Base-by-base conservation (phyloP, 1,140 invertebrate genomes). In the Eubasilissa regina region DNA sequence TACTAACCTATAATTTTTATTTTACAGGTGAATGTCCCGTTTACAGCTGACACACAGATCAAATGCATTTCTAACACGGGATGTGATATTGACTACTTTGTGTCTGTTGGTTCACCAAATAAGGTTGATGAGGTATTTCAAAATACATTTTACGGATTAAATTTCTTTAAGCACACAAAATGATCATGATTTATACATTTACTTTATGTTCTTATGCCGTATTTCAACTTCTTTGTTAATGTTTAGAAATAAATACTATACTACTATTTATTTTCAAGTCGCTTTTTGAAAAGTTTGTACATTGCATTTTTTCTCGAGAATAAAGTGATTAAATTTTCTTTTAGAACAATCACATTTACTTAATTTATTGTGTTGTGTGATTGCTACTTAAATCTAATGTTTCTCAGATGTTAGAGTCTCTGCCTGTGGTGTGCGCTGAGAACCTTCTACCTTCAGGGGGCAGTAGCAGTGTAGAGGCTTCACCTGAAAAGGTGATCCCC, bases 31-130 rank as follows among this genome's bases (percentile, higher is more conserved):
- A 91, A 90, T 81, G 93, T 94, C 81, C 89, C 90, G 45, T 92
- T 93, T 82, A 89, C 90, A 53, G 87, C 90, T 56, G 90, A 91
- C 53, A 94, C 93, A 9, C 89, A 89, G 62, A 93, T 95, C 68
- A 92, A 93, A 79, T 92, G 93, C 83, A 92, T 93, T 76, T 90
- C 92, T 83, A 93, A 94, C 85, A 91, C 91, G 19, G 90, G 89
- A 21, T 89, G 92, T 82, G 93, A 93, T 84, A 94, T 95, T 82
- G 93, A 95, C 85, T 94, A 94, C 84, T 92, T 95, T 81, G 93
- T 94, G 25, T 93, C 93, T 15, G 91, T 93, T 45, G 92, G 92
- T 68, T 90, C 86, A 19, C 87, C 87, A 55, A 87, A 85, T 17
- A 86, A 88, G 82, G 87, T 89, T 78, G 88, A 89, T 81, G 87